A percentile compares a stretch with the other conserved stretches of the same genome.
These are phyloP conservation scores for Corella eumyota DNA, from an alignment of 23 tunicate species.

Conservation along the genomic window DNA sequence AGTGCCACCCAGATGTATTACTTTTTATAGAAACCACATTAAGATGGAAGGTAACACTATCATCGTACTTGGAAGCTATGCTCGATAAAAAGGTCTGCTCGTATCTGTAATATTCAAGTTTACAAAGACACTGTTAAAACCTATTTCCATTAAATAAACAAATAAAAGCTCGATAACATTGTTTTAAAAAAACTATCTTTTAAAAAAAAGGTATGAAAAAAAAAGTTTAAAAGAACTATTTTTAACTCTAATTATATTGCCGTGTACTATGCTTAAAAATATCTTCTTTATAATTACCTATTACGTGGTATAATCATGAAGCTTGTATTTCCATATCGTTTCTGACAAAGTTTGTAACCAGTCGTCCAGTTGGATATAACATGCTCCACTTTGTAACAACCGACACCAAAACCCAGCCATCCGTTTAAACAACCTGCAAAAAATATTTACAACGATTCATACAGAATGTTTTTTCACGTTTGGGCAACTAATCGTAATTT, in stretches of 20 bases:
- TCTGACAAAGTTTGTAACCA: conserved; percentile 36
- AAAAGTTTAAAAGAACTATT: neutral
- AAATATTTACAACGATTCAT: neutral
- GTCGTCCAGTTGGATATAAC: conserved; percentile 43
- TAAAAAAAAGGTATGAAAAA: neutral
- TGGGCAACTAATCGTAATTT: too few relatives aligned
- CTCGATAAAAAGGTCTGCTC: conserved; percentile 68
- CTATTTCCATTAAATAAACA: too few relatives aligned
- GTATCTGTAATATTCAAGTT: too few relatives aligned
- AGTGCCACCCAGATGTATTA: conserved; percentile 10
- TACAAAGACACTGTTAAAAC: too few relatives aligned
- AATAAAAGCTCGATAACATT: neutral
- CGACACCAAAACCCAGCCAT: conserved; percentile 49
- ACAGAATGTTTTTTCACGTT: too few relatives aligned
- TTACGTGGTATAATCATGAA: conserved; percentile 51
- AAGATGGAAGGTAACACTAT: conserved; percentile 31
- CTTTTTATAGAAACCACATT: conserved; percentile 17
- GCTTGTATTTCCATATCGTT: conserved; percentile 41
- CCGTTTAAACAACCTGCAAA: conserved; percentile 47
- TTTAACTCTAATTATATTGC: neutral
- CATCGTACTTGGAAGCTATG: conserved; percentile 19
- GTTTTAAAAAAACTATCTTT: neutral
- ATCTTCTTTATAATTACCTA: conserved; percentile 30
- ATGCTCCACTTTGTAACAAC: conserved; percentile 61
- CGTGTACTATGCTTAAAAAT: too few relatives aligned